Evolutionary conservation across 2,113 vertebrate genomes (phyloP).

Genomic region (Dipodomys merriami): DNA sequence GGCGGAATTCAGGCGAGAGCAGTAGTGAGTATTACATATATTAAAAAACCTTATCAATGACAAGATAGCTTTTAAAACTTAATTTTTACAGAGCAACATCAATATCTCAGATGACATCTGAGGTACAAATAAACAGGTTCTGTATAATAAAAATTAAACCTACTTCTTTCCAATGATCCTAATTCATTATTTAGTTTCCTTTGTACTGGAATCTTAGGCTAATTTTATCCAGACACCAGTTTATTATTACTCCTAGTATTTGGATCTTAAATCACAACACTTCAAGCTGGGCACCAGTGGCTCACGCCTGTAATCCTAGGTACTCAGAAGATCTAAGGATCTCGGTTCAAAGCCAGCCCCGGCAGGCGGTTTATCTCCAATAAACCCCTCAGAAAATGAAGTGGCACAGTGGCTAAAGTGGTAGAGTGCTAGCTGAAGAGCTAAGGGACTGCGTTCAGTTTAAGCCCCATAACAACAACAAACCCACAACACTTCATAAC

Average conservation of each 20-base stretch:
- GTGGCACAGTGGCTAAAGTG: too few relatives aligned
- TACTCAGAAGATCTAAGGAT: too few relatives aligned
- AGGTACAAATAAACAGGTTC: background rate
- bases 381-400: too few relatives aligned
- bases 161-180: background rate
- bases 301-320: too few relatives aligned
- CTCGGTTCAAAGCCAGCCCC: too few relatives aligned
- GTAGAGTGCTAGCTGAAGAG: too few relatives aligned
- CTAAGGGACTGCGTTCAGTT: too few relatives aligned
- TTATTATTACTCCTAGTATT: conserved; percentile 6
- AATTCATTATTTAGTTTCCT: background rate
- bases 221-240: conserved; percentile 24
- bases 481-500: background rate
- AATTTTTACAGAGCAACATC: background rate
- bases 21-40: background rate
- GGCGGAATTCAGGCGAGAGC: background rate
- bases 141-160: conserved; percentile 20
- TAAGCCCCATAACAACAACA: too few relatives aligned
- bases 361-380: too few relatives aligned
- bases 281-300: background rate
- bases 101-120: background rate
- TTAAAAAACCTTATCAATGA: background rate
- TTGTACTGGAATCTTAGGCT: background rate
- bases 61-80: background rate
- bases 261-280: conserved; percentile 20